Base-by-base conservation (phyloP, 1,140 invertebrate genomes). In the Asbolus verrucosus region DNA sequence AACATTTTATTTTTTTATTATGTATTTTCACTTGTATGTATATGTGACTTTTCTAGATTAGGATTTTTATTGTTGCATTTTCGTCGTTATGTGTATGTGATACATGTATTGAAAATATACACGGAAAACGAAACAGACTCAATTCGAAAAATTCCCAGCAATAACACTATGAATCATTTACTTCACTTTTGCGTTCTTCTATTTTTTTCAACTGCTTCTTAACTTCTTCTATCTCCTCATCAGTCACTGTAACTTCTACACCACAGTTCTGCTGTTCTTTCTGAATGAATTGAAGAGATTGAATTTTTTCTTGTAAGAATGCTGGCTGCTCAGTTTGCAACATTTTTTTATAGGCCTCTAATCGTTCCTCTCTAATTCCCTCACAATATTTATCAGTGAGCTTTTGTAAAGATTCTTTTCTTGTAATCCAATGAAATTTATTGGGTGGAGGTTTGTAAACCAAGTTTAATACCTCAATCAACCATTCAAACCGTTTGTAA, bases 401-500 rank as follows among this genome's bases (percentile, higher is more conserved):
- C 79, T 86, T 88, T 50, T 83, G 83, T 9, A 91, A 76, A 0
- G 89, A 90, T 43, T 89, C 86, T 76, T 91, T 93, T 43, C 89
- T 84, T 3, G 86, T 87, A 31, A 90, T 78, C 81, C 85, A 85
- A 73, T 86, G 81, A 71, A 83, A 85, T 82, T 86, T 88, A 86
- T 81, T 74, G 3, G 91, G 88, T 67, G 82, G 78, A 16, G 87
- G 87, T 76, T 90, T 90, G 75, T 92, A 95, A 31, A 89, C 83
- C 69, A 97, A 83, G 74, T 94, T 89, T 0, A 97, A 80, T 77
- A 89, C 87, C 74, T 94, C 91, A 5, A 95, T 76, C n/a, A 96
- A 73, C 92, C 92, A 96, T 80, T 95, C 92, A 80, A 93, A 96
- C 41, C 89, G 87, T 73, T 90, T 90, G 79, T 95, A 94, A 79